Evolutionary conservation across 2,113 vertebrate genomes (phyloP), one percentile per base, ranked within the genome.

Genomic region (Eulemur rufifrons): DNA sequence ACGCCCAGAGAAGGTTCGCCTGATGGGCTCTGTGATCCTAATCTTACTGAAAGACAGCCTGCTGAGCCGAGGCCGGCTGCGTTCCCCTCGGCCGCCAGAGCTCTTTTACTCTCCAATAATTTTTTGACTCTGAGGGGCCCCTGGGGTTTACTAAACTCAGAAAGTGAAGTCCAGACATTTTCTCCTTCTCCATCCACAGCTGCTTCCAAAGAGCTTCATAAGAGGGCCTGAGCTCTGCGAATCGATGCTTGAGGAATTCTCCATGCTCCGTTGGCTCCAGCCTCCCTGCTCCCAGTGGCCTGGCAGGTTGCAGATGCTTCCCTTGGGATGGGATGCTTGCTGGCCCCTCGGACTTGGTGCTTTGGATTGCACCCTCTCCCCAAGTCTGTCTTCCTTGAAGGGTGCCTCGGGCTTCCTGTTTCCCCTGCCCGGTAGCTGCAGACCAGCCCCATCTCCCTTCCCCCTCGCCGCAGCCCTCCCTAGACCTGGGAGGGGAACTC

Each of bases 141-240:
- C 39, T 56, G 66, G 66, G 52, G 54, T 78, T 95, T 77, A 82
- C 11, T 42, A 76, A 91, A 80, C 54, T 77, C 34, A 61, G 56
- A 89, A 59, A 69, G 21, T 54, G 50, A 89, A 85, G 54, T 37
- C 23, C 45, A 42, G 61, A 21, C 56, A 54, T 84, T 86, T 64
- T 15, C 39, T 52, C 29, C 45, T 81, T 52, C 64, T 69, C 37
- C n/a, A 42, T 27, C 87, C 47, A 21, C 21, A 81, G 74, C 18
- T 92, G 89, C 54, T 54, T 39, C 81, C 2, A 0, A 86, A 34
- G 7, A 52, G 21, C 25, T 78, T 68, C 50, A 23, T 56, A 10
- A 42, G 45, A 90, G 59, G 54, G 5, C 4, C 2, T 2, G 6
- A 12, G 11, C 29, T 71, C 59, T 39, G 20, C 10, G 42, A 54